Evolutionary conservation across 2,888 invertebrate genomes (phyloP), one percentile per base, ranked within the genome.

Genomic region (Myopa tessellatipennis): DNA sequence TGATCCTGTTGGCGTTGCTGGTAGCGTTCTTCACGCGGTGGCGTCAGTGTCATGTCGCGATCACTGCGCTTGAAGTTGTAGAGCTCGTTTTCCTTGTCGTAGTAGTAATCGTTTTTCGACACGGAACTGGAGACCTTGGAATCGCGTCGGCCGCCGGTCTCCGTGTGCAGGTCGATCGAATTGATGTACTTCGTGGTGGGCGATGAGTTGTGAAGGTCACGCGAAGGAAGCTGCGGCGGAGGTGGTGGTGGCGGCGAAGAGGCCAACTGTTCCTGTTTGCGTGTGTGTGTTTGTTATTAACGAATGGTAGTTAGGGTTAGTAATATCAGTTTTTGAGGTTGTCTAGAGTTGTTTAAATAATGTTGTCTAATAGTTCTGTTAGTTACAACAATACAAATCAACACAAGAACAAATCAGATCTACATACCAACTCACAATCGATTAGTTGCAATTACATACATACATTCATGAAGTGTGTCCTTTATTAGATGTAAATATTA

Each of bases 71-170:
- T 86, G 52, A 83, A 84, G 60, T 84, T 83, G 76, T 87, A 87
- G 26, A 89, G 83, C 80, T 89, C 89, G 79, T 88, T 89, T 83
- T 89, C 89, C 84, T 89, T 89, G 82, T 89, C 88, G 78, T 87
- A 88, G 82, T 89, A 89, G 80, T 89, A 89, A 77, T 89, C 89
- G 78, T 86, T 86, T 81, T 86, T 84, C 18, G 84, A 82, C 26
- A 85, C 85, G 52, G 81, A 80, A 76, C 85, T 85, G 80, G 84
- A 84, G 10, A 83, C 83, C 5, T 84, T 79, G 82, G 85, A 88
- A 14, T 87, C 85, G 74, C 89, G 89, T 69, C 87, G 87, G 50
- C 89, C 85, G 34, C 82, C 83, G 4, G 83, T 83, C 38, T 84
- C 82, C 74, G 89, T 86, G 76, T 88, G 87, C 45, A 88, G 83